These are phyloP conservation scores for Heteractis magnifica DNA, from an alignment of 92 coral and sea anemone genomes.

Conservation along the genomic window DNA sequence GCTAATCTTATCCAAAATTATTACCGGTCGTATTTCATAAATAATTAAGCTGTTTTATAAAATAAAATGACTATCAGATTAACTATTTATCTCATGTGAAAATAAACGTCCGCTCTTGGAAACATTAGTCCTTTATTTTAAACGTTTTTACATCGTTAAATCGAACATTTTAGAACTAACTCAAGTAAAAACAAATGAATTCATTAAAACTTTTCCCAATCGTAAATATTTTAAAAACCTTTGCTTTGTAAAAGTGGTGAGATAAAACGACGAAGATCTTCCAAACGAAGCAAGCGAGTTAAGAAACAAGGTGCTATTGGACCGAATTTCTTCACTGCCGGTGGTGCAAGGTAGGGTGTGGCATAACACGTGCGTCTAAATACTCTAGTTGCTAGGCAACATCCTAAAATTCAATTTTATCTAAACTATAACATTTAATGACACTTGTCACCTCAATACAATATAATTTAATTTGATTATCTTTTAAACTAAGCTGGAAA, in stretches of 20 bases:
- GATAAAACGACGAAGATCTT: conserved; percentile 49
- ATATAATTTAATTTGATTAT: too few species aligned
- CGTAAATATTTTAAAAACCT: conserved; percentile 9
- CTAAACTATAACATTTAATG: background rate
- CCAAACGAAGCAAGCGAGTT: conserved; percentile 62
- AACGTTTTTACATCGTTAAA: too few species aligned
- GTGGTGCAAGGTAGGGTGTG: conserved; percentile 48
- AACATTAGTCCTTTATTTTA: too few species aligned
- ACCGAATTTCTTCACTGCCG: conserved; percentile 64
- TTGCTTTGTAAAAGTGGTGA: conserved; percentile 49
- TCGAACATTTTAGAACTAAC: too few species aligned
- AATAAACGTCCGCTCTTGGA: too few species aligned
- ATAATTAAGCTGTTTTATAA: too few species aligned
- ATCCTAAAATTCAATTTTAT: background rate
- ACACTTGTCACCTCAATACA: too few species aligned
- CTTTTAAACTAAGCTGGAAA: too few species aligned
- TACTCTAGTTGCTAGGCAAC: background rate
- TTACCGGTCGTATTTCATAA: too few species aligned
- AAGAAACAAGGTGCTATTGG: conserved; percentile 74
- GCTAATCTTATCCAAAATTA: background rate
- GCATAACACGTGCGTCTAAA: background rate
- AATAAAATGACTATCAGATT: too few species aligned
- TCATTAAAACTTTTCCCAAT: conserved; percentile 6
- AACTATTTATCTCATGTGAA: too few species aligned
- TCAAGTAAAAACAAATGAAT: background rate